Conservation (phyloP, 2,113 vertebrate genomes). For the Larimichthys polyactis region DNA sequence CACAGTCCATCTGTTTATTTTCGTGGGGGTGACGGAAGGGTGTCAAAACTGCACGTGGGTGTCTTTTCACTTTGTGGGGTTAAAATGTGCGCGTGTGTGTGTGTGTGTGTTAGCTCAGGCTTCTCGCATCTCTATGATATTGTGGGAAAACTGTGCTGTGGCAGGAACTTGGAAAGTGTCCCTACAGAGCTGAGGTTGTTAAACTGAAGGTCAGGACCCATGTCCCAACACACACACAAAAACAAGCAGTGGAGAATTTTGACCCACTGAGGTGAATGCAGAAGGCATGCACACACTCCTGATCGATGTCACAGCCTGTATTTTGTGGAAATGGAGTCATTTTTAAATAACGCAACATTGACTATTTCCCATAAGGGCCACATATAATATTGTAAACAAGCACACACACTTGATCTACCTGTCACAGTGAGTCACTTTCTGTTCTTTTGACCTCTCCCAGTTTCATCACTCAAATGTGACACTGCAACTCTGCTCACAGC, state of each 20-base stretch:
- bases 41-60: slow-evolving; percentile 57
- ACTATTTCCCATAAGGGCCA: background rate
- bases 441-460: slow-evolving; percentile 27
- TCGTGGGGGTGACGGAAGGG: slow-evolving; percentile 38
- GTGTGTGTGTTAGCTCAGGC: slow-evolving; percentile 21
- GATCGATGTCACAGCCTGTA: background rate
- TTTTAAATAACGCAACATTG: too few relatives aligned
- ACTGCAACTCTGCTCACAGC: background rate
- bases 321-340: too few relatives aligned
- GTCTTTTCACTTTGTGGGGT: slow-evolving; percentile 44
- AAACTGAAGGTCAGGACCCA: slow-evolving; percentile 24
- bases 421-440: background rate
- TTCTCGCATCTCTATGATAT: slow-evolving; percentile 55
- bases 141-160: slow-evolving; percentile 56
- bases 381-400: background rate
- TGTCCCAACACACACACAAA: background rate
- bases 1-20: slow-evolving; percentile 33
- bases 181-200: slow-evolving; percentile 12
- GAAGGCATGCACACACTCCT: background rate
- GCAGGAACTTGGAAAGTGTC: slow-evolving; percentile 4
- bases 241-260: slow-evolving; percentile 19
- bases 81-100: slow-evolving; percentile 6
- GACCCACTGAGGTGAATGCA: slow-evolving; percentile 19
- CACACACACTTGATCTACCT: slow-evolving; percentile 2
- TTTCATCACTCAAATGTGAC: slow-evolving; percentile 30